phyloP scores from a whole-genome alignment of 2,888 invertebrate species.

The Zhengitettix transpicula region DNA sequence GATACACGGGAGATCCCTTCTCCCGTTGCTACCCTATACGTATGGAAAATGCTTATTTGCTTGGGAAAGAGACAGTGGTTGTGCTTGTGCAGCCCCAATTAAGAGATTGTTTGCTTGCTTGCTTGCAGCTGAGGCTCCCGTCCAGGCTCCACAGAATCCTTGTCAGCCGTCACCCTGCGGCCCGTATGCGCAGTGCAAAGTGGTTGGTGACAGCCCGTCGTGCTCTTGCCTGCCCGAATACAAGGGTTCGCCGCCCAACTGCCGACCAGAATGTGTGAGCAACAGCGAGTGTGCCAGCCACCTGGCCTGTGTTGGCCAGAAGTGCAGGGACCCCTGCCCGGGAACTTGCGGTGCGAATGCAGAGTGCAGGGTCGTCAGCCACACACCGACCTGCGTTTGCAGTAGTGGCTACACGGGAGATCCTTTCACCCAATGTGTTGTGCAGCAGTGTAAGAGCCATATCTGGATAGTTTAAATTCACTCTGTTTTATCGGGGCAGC shows the following conservation, averaged over 20 bases:
- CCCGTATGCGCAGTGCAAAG: slow-evolving; percentile 20
- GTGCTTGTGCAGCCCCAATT: neutral
- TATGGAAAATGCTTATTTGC: slow-evolving; percentile 25
- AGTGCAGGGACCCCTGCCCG: slow-evolving; percentile 43
- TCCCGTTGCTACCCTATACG: slow-evolving; percentile 45
- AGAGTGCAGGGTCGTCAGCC: slow-evolving; percentile 21
- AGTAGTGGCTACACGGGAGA: slow-evolving; percentile 23
- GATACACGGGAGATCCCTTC: slow-evolving; percentile 68
- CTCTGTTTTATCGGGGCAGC: neutral
- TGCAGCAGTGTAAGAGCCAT: slow-evolving; percentile 13
- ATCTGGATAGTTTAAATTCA: neutral
- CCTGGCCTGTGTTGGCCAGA: slow-evolving; percentile 24
- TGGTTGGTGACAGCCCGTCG: slow-evolving; percentile 23
- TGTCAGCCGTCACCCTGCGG: slow-evolving; percentile 30
- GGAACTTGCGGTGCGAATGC: slow-evolving; percentile 30
- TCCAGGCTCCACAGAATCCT: slow-evolving; percentile 31
- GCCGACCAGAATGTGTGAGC: slow-evolving; percentile 27
- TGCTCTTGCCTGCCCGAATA: slow-evolving; percentile 33
- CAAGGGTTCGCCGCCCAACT: slow-evolving; percentile 46
- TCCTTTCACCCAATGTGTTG: slow-evolving; percentile 21
- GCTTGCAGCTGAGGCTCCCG: slow-evolving; percentile 3
- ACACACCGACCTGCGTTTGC: slow-evolving; percentile 26
- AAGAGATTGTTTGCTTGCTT: neutral
- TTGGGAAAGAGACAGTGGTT: neutral
- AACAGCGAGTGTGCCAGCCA: slow-evolving; percentile 28